Conservation (phyloP, 2,888 invertebrate genomes). For the Ptilodon capucinus region DNA sequence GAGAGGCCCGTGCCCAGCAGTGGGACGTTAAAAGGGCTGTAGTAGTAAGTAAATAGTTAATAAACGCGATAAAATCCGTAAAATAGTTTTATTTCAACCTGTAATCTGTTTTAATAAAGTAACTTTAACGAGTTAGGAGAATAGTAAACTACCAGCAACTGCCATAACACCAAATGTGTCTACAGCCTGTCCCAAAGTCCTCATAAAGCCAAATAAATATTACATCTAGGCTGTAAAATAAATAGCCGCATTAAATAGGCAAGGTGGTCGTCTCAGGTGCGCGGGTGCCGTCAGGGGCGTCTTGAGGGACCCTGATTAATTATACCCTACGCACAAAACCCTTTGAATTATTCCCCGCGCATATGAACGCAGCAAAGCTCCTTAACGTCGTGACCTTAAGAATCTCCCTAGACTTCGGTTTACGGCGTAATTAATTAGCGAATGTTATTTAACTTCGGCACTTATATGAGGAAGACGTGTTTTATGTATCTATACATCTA, state of each 20-base stretch:
- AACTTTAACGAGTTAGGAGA: too few relatives aligned
- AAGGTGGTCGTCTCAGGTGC: slow-evolving; percentile 56
- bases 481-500: background rate
- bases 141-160: too few relatives aligned
- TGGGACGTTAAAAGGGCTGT: too few relatives aligned
- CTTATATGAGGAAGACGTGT: background rate
- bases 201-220: background rate
- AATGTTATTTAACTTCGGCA: slow-evolving; percentile 2
- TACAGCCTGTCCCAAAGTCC: background rate
- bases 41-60: too few relatives aligned
- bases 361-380: slow-evolving; percentile 55
- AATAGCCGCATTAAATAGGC: slow-evolving; percentile 38
- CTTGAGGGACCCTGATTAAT: slow-evolving; percentile 64
- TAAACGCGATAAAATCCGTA: too few relatives aligned
- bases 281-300: slow-evolving; percentile 19
- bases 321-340: slow-evolving; percentile 53
- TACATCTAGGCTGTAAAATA: slow-evolving; percentile 19
- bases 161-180: background rate
- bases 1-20: too few relatives aligned
- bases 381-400: slow-evolving; percentile 54
- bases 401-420: slow-evolving; percentile 49
- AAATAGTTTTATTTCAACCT: too few relatives aligned
- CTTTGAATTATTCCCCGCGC: slow-evolving; percentile 60
- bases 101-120: too few relatives aligned
- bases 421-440: slow-evolving; percentile 57